These are phyloP conservation scores for Garra rufa DNA, from an alignment of 2,113 vertebrate genomes.

Conservation along the genomic window DNA sequence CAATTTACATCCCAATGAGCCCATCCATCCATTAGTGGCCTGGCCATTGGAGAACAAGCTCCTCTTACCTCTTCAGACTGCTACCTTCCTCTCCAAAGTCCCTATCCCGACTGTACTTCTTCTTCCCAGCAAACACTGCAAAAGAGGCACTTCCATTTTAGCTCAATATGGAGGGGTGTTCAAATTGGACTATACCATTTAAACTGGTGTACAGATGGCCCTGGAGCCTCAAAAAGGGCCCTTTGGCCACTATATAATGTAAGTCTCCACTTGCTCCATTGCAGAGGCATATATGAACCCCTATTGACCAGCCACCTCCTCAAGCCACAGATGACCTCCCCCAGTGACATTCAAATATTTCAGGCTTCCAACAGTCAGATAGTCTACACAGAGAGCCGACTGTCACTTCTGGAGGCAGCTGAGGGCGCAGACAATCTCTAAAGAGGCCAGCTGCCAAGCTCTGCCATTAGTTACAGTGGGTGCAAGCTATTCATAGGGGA, in stretches of 20 bases:
- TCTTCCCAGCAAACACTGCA: slow-evolving; percentile 85
- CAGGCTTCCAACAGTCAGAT: slow-evolving; percentile 67
- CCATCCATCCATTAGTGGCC: slow-evolving; percentile 54
- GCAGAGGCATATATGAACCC: slow-evolving; percentile 45
- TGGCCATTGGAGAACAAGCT: slow-evolving; percentile 50
- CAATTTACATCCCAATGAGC: slow-evolving; percentile 42
- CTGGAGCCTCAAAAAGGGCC: slow-evolving; percentile 52
- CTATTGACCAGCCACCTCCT: slow-evolving; percentile 60
- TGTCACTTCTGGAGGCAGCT: slow-evolving; percentile 64
- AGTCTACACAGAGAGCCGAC: slow-evolving; percentile 58
- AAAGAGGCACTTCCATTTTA: slow-evolving; percentile 80
- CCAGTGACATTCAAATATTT: slow-evolving; percentile 68
- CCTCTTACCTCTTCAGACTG: slow-evolving; percentile 74
- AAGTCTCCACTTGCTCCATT: slow-evolving; percentile 53
- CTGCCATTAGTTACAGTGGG: slow-evolving; percentile 53
- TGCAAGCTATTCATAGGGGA: slow-evolving; percentile 25
- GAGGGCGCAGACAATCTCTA: slow-evolving; percentile 41
- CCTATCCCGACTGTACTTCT: slow-evolving; percentile 75
- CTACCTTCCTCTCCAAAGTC: slow-evolving; percentile 64
- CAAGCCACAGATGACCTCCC: slow-evolving; percentile 59
- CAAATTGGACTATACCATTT: slow-evolving; percentile 67
- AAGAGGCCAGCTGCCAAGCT: slow-evolving; percentile 47
- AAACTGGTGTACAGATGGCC: slow-evolving; percentile 42
- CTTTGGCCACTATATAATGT: slow-evolving; percentile 1
- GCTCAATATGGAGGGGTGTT: slow-evolving; percentile 77